phyloP scores from a whole-genome alignment of 2,888 invertebrate species.

The Siphlonurus alternatus region DNA sequence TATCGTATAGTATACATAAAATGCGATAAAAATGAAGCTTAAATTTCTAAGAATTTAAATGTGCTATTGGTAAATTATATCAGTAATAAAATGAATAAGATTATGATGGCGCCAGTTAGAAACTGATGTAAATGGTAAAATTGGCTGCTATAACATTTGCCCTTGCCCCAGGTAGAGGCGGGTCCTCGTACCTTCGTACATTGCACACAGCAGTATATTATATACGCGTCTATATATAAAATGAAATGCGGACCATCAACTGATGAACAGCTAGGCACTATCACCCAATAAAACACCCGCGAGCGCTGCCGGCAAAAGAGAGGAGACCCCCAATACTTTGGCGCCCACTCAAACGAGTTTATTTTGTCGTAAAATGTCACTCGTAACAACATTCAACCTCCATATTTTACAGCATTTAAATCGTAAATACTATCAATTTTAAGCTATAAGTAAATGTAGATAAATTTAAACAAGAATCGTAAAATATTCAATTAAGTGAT shows the following conservation, averaged over 20 bases:
- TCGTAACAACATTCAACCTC: not conserved
- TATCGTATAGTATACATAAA: too few species aligned
- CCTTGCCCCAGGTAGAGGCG: too few species aligned
- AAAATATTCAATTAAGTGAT: too few species aligned
- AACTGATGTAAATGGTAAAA: not conserved
- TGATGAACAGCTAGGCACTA: too few species aligned
- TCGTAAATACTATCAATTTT: not conserved
- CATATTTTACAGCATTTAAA: not conserved
- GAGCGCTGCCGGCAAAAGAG: not conserved
- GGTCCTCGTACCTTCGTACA: too few species aligned
- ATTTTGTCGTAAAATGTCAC: not conserved
- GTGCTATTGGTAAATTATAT: not conserved
- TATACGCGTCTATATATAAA: too few species aligned
- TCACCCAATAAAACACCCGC: not conserved
- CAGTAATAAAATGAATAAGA: not conserved
- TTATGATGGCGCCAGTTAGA: not conserved
- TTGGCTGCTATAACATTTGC: too few species aligned
- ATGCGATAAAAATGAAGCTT: too few species aligned
- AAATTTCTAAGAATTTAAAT: too few species aligned
- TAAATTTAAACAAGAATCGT: too few species aligned
- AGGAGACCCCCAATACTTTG: not conserved
- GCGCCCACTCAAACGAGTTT: not conserved
- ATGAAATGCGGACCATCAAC: too few species aligned
- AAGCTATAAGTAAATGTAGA: not conserved
- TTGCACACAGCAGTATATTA: too few species aligned